Conservation (phyloP, 2,797 vertebrate genomes). For the Oophaga sylvatica region DNA sequence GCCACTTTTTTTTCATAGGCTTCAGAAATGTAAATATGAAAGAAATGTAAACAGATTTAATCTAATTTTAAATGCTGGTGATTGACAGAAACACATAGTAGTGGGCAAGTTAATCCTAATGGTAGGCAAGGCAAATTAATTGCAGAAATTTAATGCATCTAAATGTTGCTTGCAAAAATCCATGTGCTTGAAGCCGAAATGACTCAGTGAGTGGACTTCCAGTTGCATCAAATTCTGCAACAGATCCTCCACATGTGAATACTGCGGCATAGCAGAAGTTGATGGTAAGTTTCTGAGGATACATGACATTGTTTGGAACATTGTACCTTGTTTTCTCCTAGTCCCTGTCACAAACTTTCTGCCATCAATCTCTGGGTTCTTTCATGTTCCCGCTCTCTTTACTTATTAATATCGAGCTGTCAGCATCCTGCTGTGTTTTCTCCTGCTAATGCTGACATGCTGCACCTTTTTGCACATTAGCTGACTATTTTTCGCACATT, state of each 20-base stretch:
- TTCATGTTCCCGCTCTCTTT: conserved; percentile 52
- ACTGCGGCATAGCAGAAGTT: background rate
- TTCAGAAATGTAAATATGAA: too few relatives aligned
- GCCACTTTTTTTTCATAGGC: too few relatives aligned
- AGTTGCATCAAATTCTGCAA: too few relatives aligned
- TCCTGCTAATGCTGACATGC: conserved; percentile 46
- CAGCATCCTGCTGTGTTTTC: conserved; percentile 45
- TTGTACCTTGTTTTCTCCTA: conserved; percentile 6
- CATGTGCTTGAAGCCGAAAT: too few relatives aligned
- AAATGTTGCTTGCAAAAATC: too few relatives aligned
- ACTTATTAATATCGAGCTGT: conserved; percentile 54
- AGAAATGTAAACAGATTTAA: too few relatives aligned
- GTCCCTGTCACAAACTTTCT: conserved; percentile 36
- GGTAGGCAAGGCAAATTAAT: background rate
- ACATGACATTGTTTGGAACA: background rate
- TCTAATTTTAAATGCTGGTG: too few relatives aligned
- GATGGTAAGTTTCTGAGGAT: background rate
- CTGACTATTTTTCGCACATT: conserved; percentile 53
- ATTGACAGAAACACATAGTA: too few relatives aligned
- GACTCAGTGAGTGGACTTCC: too few relatives aligned
- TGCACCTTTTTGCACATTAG: conserved; percentile 45
- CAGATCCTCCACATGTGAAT: too few relatives aligned
- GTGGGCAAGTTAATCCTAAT: too few relatives aligned
- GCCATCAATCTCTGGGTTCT: conserved; percentile 32
- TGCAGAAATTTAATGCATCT: background rate